phyloP scores from a whole-genome alignment of 1,140 invertebrate genomes.

The Heliconius hewitsoni region DNA sequence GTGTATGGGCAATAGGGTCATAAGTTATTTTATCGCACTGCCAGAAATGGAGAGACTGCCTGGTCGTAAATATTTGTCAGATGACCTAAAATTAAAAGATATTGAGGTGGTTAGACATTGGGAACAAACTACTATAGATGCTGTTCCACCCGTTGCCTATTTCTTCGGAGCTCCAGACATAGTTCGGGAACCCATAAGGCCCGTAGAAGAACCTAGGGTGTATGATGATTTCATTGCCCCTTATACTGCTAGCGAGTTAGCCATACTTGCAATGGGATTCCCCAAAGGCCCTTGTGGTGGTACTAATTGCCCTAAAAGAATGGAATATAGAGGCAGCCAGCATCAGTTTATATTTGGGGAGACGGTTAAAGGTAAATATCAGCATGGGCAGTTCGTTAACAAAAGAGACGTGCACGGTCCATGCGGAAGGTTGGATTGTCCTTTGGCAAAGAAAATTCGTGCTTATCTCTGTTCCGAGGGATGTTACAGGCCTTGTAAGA shows the following conservation, averaged over 20 bases:
- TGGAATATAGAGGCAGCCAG: slow-evolving; percentile 71
- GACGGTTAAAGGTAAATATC: slow-evolving; percentile 65
- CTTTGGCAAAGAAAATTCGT: slow-evolving; percentile 71
- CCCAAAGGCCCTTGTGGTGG: slow-evolving; percentile 76
- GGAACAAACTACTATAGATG: slow-evolving; percentile 70
- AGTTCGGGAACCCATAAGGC: slow-evolving; percentile 61
- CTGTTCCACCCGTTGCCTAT: slow-evolving; percentile 66
- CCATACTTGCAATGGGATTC: slow-evolving; percentile 74
- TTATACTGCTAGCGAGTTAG: slow-evolving; percentile 64
- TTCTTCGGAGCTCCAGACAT: slow-evolving; percentile 73
- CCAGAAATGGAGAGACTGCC: slow-evolving; percentile 75
- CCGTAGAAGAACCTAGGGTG: slow-evolving; percentile 53
- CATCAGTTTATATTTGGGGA: slow-evolving; percentile 73
- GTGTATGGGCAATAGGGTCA: slow-evolving; percentile 68
- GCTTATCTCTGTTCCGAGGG: slow-evolving; percentile 66
- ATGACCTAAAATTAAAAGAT: slow-evolving; percentile 72
- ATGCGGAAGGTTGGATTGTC: slow-evolving; percentile 72
- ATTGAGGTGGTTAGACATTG: slow-evolving; percentile 73
- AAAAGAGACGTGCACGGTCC: slow-evolving; percentile 74
- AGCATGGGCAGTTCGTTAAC: slow-evolving; percentile 71
- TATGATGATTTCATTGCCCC: slow-evolving; percentile 72
- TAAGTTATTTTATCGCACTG: slow-evolving; percentile 69
- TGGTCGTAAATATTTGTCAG: slow-evolving; percentile 69
- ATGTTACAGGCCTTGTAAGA: slow-evolving; percentile 68
- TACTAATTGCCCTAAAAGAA: slow-evolving; percentile 72